Base-by-base conservation (phyloP, 2,797 vertebrate genomes). In the Eutrigla gurnardus region DNA sequence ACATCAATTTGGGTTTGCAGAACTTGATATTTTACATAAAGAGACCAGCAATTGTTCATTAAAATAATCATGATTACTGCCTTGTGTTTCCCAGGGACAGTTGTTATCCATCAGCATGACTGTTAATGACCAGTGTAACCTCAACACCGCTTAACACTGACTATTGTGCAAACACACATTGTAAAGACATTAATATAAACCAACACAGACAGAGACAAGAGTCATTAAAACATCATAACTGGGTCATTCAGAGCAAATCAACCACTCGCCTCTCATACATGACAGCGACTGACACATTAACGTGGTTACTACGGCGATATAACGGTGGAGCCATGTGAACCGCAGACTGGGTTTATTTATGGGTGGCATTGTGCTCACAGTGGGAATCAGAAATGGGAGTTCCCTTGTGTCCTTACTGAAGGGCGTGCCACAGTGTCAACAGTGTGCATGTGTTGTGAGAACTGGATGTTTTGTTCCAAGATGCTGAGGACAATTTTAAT, bases 171-270 rank as follows among this genome's bases (percentile, higher is more conserved):
- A 18, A 14, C 8, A 4, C 46, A 32, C 40, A 65, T 18, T 45
- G 18, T 37, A n/a, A 45, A 64, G 39, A 45, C 36, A n/a, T 59
- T 43, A 14, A 33, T 4, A 54, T 35, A 11, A 65, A 54, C 9
- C 12, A 4, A 63, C 65, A 45, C 49, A 68, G 35, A 40, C 47
- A 32, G 0, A 57, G 43, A 64, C 10, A 49, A 35, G 25, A 13
- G 13, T 49, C 65, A 25, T 69, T 63, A 68, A 75, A 68, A 36
- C 65, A 43, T 12, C 8, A 1, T 6, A 63, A 76, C 0, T 17
- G 50, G 17, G 43, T 43, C 25, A 42, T 17, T 52, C 36, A 2
- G 47, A 47, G 40, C 57, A 45, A 50, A 62, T 25, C 0, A 39
- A 52, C 47, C 33, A 2, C 73, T 62, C 17, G 18, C 25, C 61